Evolutionary conservation across 2,888 invertebrate species (phyloP).

Genomic region (Unio pictorum): DNA sequence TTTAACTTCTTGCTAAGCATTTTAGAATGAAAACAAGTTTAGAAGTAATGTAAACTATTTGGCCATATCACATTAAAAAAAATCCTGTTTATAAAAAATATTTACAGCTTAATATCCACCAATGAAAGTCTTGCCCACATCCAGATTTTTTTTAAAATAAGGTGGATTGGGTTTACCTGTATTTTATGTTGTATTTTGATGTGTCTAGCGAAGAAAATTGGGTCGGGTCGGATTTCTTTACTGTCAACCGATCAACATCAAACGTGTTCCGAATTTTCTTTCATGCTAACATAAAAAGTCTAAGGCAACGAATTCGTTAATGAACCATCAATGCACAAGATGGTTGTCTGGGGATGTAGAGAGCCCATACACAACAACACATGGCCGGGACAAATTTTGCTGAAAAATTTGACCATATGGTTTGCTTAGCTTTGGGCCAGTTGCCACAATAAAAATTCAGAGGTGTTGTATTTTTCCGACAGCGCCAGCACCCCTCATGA

Average conservation of each 20-base stretch:
- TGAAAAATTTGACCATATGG: slow-evolving; percentile 40
- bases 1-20: no score
- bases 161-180: no score
- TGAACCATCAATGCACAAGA: slow-evolving; percentile 33
- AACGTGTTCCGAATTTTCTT: slow-evolving; percentile 24
- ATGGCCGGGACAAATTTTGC: slow-evolving; percentile 27
- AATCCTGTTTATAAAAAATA: no score
- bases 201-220: slow-evolving; percentile 35
- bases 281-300: slow-evolving; percentile 19
- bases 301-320: slow-evolving; percentile 32
- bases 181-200: no score
- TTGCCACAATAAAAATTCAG: no score
- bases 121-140: neutral
- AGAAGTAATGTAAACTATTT: no score
- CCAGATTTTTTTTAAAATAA: no score
- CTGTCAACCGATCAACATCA: slow-evolving; percentile 27
- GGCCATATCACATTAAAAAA: no score
- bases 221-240: slow-evolving; percentile 30
- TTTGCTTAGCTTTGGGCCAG: slow-evolving; percentile 16
- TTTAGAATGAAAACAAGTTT: no score
- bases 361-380: slow-evolving; percentile 8
- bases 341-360: no score
- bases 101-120: neutral
- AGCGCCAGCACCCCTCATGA: no score
- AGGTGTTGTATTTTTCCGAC: no score